phyloP scores from a whole-genome alignment of 2,113 vertebrate genomes.

The Ptychochromis oligacanthus region DNA sequence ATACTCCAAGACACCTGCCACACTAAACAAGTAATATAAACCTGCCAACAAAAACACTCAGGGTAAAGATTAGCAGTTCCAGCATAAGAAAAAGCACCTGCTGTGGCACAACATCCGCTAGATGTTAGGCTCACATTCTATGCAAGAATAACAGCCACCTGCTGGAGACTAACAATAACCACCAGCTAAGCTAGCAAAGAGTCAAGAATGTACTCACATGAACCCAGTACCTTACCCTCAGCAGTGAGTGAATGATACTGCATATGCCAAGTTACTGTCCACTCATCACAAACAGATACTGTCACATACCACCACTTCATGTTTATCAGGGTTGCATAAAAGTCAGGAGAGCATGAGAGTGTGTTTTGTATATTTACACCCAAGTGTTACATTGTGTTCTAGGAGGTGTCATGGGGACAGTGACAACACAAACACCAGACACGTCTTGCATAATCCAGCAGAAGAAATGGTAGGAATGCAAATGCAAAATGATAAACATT shows the following conservation, averaged over 20 bases:
- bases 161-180: conserved; percentile 64
- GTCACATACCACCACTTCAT: conserved; percentile 15
- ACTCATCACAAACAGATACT: conserved; percentile 14
- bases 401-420: conserved; percentile 21
- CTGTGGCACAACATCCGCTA: conserved; percentile 71
- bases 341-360: neutral
- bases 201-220: conserved; percentile 22
- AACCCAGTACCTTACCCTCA: conserved; percentile 29
- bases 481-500: conserved; percentile 34
- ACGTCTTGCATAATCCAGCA: conserved; percentile 25
- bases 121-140: conserved; percentile 41
- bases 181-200: conserved; percentile 15
- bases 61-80: conserved; percentile 62
- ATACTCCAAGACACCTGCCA: conserved; percentile 60
- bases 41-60: conserved; percentile 67
- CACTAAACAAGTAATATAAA: conserved; percentile 44
- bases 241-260: conserved; percentile 5
- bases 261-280: conserved; percentile 2
- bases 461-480: conserved; percentile 42
- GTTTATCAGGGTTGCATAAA: conserved; percentile 51
- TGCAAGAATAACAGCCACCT: conserved; percentile 70
- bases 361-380: conserved; percentile 27
- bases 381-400: conserved; percentile 8
- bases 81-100: conserved; percentile 60
- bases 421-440: conserved; percentile 17